Evolutionary conservation across 2,797 vertebrate genomes (phyloP).

Genomic region (Manis crassicaudata): DNA sequence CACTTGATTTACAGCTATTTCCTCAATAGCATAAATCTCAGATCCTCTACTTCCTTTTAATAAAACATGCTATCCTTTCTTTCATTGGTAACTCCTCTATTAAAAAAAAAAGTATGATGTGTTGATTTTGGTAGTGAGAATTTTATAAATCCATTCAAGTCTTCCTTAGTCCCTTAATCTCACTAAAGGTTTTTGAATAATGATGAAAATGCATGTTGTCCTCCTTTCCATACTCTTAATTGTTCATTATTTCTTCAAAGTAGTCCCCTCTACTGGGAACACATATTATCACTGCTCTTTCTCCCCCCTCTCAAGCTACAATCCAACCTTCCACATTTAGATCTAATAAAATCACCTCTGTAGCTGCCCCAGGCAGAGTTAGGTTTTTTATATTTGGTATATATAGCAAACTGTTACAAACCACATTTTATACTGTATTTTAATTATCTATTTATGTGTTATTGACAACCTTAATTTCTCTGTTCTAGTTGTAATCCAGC

Average conservation of each 20-base stretch:
- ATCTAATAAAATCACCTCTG: background rate
- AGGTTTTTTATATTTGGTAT: background rate
- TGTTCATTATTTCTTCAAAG: background rate
- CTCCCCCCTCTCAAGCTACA: background rate
- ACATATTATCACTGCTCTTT: background rate
- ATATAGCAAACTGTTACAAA: background rate
- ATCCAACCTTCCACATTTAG: background rate
- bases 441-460: slow-evolving; percentile 3
- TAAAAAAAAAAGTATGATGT: background rate
- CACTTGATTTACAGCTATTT: slow-evolving; percentile 23
- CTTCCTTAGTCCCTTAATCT: background rate
- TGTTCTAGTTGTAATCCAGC: slow-evolving; percentile 16
- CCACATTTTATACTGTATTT: background rate
- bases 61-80: background rate
- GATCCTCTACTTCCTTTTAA: background rate
- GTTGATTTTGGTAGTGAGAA: background rate
- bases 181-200: background rate
- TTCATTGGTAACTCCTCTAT: background rate
- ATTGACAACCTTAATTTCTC: background rate
- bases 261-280: background rate
- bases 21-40: background rate
- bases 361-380: background rate
- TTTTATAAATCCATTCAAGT: background rate
- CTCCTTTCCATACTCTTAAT: background rate
- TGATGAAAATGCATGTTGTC: background rate